Evolutionary conservation across 2,888 invertebrate species (phyloP).

Genomic region (Campaea margaritaria): DNA sequence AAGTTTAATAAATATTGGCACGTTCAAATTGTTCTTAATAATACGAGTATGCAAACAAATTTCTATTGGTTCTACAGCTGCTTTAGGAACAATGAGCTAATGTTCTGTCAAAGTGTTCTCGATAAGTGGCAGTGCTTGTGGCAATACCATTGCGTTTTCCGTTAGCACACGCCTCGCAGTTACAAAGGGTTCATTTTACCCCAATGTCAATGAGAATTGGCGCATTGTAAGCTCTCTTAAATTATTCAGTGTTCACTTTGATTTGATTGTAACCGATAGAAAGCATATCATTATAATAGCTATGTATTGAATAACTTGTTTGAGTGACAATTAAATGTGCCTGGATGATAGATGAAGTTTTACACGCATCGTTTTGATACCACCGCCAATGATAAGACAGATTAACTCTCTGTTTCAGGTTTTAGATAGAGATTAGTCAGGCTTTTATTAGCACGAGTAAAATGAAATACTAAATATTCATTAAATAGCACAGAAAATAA

Average conservation of each 20-base stretch:
- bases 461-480: conserved; percentile 19
- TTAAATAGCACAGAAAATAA: conserved; percentile 13
- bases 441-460: background rate
- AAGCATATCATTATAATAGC: too few relatives aligned
- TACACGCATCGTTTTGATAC: too few relatives aligned
- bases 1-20: too few relatives aligned
- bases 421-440: background rate
- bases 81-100: background rate
- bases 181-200: conserved; percentile 23
- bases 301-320: too few relatives aligned
- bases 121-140: conserved; percentile 6
- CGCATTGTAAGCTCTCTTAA: conserved; percentile 14
- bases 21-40: too few relatives aligned
- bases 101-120: conserved; percentile 23
- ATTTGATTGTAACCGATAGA: conserved; percentile 6
- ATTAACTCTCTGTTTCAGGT: background rate
- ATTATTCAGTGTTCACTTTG: conserved; percentile 29
- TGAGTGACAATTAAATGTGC: too few relatives aligned
- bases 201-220: conserved; percentile 21
- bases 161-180: conserved; percentile 10
- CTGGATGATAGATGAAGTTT: too few relatives aligned
- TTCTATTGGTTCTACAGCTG: too few relatives aligned
- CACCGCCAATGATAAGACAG: background rate
- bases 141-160: conserved; percentile 30
- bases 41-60: too few relatives aligned